Evolutionary conservation across 2,113 vertebrate genomes (phyloP).

Genomic region (Bos javanicus): DNA sequence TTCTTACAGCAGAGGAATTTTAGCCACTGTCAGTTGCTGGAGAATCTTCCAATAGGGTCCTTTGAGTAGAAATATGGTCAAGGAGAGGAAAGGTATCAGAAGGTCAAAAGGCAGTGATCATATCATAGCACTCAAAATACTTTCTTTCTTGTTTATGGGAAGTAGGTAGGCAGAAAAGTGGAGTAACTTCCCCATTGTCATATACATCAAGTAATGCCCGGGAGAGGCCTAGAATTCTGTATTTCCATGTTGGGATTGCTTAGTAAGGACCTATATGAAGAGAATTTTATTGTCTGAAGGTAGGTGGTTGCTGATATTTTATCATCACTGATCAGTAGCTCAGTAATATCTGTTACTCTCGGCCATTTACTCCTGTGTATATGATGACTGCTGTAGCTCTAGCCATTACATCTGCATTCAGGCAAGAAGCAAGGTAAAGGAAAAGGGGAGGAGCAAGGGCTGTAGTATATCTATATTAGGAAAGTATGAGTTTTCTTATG

Average conservation of each 20-base stretch:
- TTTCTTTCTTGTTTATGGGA: neutral
- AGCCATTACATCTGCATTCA: neutral
- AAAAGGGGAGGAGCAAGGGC: neutral
- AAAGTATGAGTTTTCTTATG: neutral
- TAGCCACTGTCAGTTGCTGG: conserved; percentile 24
- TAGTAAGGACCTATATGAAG: neutral
- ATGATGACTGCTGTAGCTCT: neutral
- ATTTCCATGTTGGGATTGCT: neutral
- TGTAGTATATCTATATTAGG: neutral
- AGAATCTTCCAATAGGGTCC: neutral
- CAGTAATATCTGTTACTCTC: neutral
- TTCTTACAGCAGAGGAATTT: conserved; percentile 37
- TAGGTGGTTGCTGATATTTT: neutral
- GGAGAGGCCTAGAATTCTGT: neutral
- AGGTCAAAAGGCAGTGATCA: neutral
- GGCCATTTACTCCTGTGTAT: neutral
- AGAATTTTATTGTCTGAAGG: neutral
- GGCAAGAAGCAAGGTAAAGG: neutral
- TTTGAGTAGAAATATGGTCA: conserved; percentile 3
- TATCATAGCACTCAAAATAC: neutral
- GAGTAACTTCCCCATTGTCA: neutral
- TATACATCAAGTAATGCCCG: neutral
- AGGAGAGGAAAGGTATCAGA: neutral
- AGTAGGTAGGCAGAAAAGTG: neutral
- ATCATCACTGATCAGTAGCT: neutral